Evolutionary conservation across 2,888 invertebrate genomes (phyloP).

Genomic region (Drosophila flavopinicola): DNA sequence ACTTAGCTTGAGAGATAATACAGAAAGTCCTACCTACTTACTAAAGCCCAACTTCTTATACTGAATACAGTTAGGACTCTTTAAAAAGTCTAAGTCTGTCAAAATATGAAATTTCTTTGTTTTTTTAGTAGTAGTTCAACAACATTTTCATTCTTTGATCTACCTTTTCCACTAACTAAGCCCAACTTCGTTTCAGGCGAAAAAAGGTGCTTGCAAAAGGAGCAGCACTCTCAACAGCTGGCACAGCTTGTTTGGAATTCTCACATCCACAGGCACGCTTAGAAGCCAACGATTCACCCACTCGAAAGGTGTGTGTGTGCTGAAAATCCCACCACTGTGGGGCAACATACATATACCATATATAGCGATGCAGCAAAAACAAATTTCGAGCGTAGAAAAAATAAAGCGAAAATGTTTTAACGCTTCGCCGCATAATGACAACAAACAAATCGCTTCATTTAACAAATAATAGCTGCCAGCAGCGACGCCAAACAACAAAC

Average conservation of each 20-base stretch:
- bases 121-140: not conserved
- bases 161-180: not conserved
- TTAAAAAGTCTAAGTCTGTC: not conserved
- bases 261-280: constrained; percentile 56
- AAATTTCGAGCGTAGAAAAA: constrained; percentile 71
- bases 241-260: constrained; percentile 66
- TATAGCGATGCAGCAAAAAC: constrained; percentile 51
- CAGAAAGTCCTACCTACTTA: no score
- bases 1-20: no score
- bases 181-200: not conserved
- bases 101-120: no score
- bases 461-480: constrained; percentile 82
- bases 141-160: constrained; percentile 22
- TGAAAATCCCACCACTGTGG: constrained; percentile 57
- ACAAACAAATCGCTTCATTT: constrained; percentile 83
- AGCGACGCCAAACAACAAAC: constrained; percentile 57
- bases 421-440: constrained; percentile 80
- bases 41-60: no score
- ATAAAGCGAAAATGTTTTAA: constrained; percentile 81
- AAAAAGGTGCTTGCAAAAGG: constrained; percentile 3
- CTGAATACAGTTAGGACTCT: no score
- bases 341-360: constrained; percentile 9
- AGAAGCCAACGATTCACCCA: constrained; percentile 29
- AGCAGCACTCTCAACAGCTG: constrained; percentile 57
- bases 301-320: constrained; percentile 54